Conservation (phyloP, 2,888 invertebrate species). For the Sepioteuthis lessoniana region DNA sequence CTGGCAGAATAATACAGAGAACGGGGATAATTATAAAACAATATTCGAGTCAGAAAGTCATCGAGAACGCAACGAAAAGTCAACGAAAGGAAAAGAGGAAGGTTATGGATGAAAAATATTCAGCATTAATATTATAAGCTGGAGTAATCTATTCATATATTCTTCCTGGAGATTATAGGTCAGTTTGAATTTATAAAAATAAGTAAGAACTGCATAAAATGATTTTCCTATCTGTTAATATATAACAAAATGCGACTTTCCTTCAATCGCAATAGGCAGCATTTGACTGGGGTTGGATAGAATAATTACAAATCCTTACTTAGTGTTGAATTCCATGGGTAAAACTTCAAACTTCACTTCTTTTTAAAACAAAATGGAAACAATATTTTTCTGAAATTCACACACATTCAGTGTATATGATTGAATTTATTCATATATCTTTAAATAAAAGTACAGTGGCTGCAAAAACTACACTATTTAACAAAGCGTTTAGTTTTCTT, state of each 20-base stretch:
- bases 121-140: neutral
- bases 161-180: neutral
- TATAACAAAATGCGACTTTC: neutral
- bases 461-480: too few species aligned
- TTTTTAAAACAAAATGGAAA: too few species aligned
- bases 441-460: too few species aligned
- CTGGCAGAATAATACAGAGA: neutral
- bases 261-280: neutral
- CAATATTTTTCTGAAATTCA: too few species aligned
- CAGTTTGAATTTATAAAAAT: neutral
- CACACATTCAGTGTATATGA: too few species aligned
- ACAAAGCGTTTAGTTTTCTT: too few species aligned
- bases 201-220: neutral
- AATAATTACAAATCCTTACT: too few species aligned
- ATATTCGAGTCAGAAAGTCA: slow-evolving; percentile 2
- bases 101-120: neutral
- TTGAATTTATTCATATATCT: too few species aligned
- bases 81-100: neutral
- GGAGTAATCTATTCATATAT: neutral
- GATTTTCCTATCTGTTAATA: neutral
- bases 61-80: neutral
- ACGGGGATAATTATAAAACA: neutral
- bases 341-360: too few species aligned
- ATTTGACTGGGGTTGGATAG: too few species aligned
- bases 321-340: too few species aligned